Base-by-base conservation (phyloP, 2,888 invertebrate species). In the Rambutsinella grinnellia region DNA sequence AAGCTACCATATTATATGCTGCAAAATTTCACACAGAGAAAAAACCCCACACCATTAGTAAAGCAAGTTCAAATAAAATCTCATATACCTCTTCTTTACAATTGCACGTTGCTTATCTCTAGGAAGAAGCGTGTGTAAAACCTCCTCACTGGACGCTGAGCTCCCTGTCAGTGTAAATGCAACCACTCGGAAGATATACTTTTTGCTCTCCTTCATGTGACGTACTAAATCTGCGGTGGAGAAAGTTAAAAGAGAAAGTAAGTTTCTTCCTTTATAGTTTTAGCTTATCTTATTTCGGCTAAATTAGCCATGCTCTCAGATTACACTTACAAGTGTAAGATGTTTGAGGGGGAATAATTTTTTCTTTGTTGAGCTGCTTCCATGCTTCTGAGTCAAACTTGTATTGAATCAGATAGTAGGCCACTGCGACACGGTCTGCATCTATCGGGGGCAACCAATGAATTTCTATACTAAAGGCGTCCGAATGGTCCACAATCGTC, bases 1-100 rank as follows among this genome's bases (percentile, higher is more conserved):
- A 96, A 89, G 96, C 94, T 91, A 96, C 96, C 96, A 96, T 95
- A 91, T 95, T 96, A 92, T 96, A 96, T 90, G 95, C 96, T 96
- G 93, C 89, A 94, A 93, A 53, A 24, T 53, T 17, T 47, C 66
- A 66, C 65, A 36, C 24, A 54, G 24, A 56, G 24, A 36, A 58
- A 58, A 36, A 19, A 26, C n/a, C n/a, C n/a, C n/a, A n/a, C n/a
- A n/a, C n/a, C n/a, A 56, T 56, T 56, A 56, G 24, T 56, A 56
- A 3, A 28, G 10, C 44, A 17, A 17, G 46, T 15, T 6, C 44
- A 46, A 2, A n/a, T n/a, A n/a, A n/a, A n/a, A n/a, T 13, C 15
- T 49, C 49, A n/a, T 13, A 27, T 68, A 75, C 75, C 75, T 75
- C 58, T 47, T 75, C 63, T 75, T 75, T 28, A 95, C 96, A 87